Base-by-base conservation (phyloP, 2,888 invertebrate species). In the Drosophila trichaetosa region DNA sequence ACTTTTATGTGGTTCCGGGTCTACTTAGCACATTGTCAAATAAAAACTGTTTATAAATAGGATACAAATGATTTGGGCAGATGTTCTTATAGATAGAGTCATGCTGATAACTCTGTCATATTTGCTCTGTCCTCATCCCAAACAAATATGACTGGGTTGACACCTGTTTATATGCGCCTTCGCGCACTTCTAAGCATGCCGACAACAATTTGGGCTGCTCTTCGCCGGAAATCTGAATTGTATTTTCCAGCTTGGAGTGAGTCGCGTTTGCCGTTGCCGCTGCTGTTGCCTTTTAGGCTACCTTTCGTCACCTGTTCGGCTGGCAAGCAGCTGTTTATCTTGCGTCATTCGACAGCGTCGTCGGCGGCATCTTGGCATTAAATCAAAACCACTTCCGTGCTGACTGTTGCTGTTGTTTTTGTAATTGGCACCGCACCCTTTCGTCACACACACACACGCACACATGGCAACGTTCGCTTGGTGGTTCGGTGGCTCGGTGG, bases 321-420 rank as follows among this genome's bases (percentile, higher is more conserved):
- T 49, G 33, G 51, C 63, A 69, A 87, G 76, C 88, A 80, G 77
- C 81, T 79, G 79, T 76, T 80, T 73, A 67, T 73, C 65, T 79
- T 79, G 76, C 80, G 73, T 76, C 80, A 73, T 79, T 60, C 71
- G 56, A 3, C 54, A 33, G 21, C 51, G 68, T 48, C 63, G 58
- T 49, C 58, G 53, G 21, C 73, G 68, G 65, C 76, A 76, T 76
- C 79, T 80, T 63, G 71, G 71, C 66, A 80, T 88, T 88, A 88
- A 85, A 85, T 85, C 85, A 85, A 86, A 85, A 86, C 87, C 85
- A 85, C 87, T 85, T 85, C 88, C 85, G 86, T 68, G 66, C 79
- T 67, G 84, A 78, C 75, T 69, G 64, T 67, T 69, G 61, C 34
- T 64, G 58, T 34, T 78, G 53, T 62, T 82, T 51, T 57, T 69